phyloP scores from a whole-genome alignment of 2,888 invertebrate species.

The Cecidostiba fungosa region DNA sequence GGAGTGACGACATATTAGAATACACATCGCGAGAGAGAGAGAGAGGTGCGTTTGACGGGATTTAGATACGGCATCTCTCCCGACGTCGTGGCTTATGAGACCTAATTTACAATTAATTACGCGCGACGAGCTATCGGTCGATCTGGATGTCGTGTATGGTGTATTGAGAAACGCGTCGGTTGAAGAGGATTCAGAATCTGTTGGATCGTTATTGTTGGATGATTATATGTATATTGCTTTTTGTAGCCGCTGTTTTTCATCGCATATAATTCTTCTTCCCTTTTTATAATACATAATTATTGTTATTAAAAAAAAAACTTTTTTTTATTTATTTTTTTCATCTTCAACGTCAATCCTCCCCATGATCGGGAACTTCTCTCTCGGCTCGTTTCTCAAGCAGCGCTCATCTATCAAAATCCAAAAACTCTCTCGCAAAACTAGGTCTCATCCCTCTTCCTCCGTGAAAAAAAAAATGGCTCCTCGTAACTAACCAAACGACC shows the following conservation, averaged over 20 bases:
- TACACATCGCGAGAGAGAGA: slow-evolving; percentile 1
- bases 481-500: slow-evolving; percentile 1
- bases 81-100: not conserved
- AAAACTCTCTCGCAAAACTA: not conserved
- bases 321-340: not conserved
- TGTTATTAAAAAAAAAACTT: not conserved
- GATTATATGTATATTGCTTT: not conserved
- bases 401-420: not conserved
- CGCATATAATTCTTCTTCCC: too few species aligned
- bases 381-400: not conserved
- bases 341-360: not conserved
- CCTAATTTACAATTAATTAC: slow-evolving; percentile 56
- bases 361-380: not conserved
- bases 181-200: not conserved
- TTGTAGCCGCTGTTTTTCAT: not conserved
- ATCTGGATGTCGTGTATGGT: not conserved
- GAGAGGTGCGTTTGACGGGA: slow-evolving; percentile 47
- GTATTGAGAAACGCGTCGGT: not conserved
- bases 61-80: slow-evolving; percentile 49
- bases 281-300: too few species aligned
- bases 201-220: not conserved
- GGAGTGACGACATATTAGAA: slow-evolving; percentile 56
- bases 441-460: not conserved
- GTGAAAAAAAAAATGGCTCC: slow-evolving; percentile 29
- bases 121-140: not conserved